Conservation (phyloP, 2,888 invertebrate genomes). For the Eudemis profundana region DNA sequence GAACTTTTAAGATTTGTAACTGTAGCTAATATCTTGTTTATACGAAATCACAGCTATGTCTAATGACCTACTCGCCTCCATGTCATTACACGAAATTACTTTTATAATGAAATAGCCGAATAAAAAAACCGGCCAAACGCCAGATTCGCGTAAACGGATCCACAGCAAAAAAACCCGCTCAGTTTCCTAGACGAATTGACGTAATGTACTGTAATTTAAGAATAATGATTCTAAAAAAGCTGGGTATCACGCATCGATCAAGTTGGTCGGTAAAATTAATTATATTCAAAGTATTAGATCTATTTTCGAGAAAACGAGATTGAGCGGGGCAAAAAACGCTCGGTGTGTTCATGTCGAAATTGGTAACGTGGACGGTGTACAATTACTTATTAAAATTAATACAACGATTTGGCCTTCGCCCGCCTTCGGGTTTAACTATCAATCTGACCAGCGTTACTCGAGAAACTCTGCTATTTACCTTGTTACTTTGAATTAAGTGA, state of each 20-base stretch:
- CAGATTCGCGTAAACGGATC: conserved; percentile 75
- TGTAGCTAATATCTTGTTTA: conserved; percentile 36
- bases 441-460: conserved; percentile 50
- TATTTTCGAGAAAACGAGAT: conserved; percentile 83
- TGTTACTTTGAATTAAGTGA: conserved; percentile 34
- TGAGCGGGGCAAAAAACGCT: conserved; percentile 68
- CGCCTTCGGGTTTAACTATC: conserved; percentile 56
- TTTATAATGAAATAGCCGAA: conserved; percentile 67
- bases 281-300: conserved; percentile 83
- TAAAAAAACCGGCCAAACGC: conserved; percentile 64
- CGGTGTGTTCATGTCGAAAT: conserved; percentile 80
- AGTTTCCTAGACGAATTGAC: conserved; percentile 75
- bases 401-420: conserved; percentile 71
- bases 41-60: conserved; percentile 34
- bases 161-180: conserved; percentile 63
- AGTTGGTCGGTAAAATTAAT: conserved; percentile 77
- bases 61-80: conserved; percentile 28
- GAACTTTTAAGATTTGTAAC: conserved; percentile 32
- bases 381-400: conserved; percentile 82
- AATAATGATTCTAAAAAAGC: conserved; percentile 74
- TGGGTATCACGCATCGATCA: conserved; percentile 82
- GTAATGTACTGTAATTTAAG: conserved; percentile 81
- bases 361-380: conserved; percentile 77
- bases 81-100: conserved; percentile 66
- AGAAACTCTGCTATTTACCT: conserved; percentile 39